These are phyloP conservation scores for Crocidura indochinensis DNA, from an alignment of 2,797 vertebrate species.

Conservation along the genomic window DNA sequence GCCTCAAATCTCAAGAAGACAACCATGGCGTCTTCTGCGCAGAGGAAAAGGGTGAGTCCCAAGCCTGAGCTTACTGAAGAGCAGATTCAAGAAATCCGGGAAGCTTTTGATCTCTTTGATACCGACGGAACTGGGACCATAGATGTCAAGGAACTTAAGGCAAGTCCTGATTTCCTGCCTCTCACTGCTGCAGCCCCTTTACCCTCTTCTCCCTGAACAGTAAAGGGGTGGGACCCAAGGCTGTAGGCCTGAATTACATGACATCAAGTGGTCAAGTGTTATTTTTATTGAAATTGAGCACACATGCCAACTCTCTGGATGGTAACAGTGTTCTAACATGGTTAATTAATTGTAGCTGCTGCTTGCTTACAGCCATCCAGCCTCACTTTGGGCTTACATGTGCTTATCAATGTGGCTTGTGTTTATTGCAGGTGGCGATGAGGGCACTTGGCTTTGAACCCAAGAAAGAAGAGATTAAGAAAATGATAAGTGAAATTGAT, in stretches of 20 bases:
- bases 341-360: neutral
- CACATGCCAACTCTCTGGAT: neutral
- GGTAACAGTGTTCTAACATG: neutral
- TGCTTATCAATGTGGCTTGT: neutral
- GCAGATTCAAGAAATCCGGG: slow-evolving; percentile 95
- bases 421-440: slow-evolving; percentile 94
- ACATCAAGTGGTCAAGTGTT: no score
- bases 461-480: slow-evolving; percentile 98
- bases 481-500: slow-evolving; percentile 96
- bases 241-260: no score
- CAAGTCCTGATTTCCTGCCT: slow-evolving; percentile 68
- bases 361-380: neutral
- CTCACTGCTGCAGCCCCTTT: neutral
- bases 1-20: slow-evolving; percentile 94
- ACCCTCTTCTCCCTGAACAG: neutral
- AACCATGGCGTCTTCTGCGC: slow-evolving; percentile 91
- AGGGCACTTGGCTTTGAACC: slow-evolving; percentile 97
- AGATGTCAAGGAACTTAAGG: slow-evolving; percentile 97
- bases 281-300: neutral
- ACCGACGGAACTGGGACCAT: slow-evolving; percentile 95
- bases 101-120: slow-evolving; percentile 97
- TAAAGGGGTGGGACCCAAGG: no score
- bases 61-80: slow-evolving; percentile 95
- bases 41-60: slow-evolving; percentile 92
- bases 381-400: neutral